Evolutionary conservation across 30 jellyfish, hydroid and myxozoan species (phyloP).

Genomic region (Cassiopea xamachana): DNA sequence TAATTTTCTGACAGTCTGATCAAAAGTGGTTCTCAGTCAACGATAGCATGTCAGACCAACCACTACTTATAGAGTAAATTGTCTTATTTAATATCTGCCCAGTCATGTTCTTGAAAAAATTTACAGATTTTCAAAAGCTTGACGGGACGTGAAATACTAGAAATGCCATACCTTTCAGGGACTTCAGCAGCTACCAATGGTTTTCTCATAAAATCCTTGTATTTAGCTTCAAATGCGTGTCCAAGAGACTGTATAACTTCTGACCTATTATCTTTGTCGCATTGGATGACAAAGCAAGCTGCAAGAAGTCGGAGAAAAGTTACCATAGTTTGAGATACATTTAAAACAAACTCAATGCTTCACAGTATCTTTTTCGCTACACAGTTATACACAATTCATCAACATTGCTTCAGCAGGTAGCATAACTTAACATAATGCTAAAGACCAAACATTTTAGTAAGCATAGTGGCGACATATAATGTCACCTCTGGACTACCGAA

Average conservation of each 20-base stretch:
- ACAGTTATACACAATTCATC: too few relatives aligned
- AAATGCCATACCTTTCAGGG: slow-evolving; percentile 66
- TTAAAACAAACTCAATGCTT: not conserved
- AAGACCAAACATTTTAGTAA: too few relatives aligned
- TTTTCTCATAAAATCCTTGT: slow-evolving; percentile 69
- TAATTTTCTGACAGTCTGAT: too few relatives aligned
- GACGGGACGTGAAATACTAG: not conserved
- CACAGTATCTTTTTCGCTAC: too few relatives aligned
- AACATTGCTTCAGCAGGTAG: too few relatives aligned
- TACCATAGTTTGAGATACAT: not conserved
- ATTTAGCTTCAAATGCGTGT: slow-evolving; percentile 97
- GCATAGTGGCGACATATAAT: too few relatives aligned
- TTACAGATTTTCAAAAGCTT: not conserved
- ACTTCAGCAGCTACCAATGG: slow-evolving; percentile 71
- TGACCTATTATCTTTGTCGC: slow-evolving; percentile 60
- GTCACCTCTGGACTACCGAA: too few relatives aligned
- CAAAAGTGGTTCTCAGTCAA: too few relatives aligned
- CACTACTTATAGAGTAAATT: too few relatives aligned
- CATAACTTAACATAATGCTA: too few relatives aligned
- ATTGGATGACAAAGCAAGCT: slow-evolving; percentile 95
- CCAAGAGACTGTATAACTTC: slow-evolving; percentile 91
- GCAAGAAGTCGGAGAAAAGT: not conserved
- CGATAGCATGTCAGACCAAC: too few relatives aligned
- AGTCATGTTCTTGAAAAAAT: not conserved
- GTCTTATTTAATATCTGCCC: too few relatives aligned